Evolutionary conservation across 1,140 invertebrate species (phyloP).

Genomic region (Papilio helenus): DNA sequence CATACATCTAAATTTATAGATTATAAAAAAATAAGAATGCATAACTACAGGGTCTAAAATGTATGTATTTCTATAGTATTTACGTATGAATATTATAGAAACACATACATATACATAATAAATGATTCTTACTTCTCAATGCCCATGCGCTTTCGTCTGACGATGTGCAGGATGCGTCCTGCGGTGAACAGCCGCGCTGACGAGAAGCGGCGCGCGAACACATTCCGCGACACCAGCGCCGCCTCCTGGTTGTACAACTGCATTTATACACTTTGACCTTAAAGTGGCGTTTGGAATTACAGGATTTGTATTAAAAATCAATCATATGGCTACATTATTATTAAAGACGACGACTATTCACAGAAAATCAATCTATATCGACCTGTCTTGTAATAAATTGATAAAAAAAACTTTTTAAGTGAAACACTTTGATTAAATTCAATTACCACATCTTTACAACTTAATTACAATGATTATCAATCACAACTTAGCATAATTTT

Average conservation of each 20-base stretch:
- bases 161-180: constrained; percentile 89
- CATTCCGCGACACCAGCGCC: constrained; percentile 85
- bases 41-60: too few relatives aligned
- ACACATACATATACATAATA: neutral
- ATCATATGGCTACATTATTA: neutral
- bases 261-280: neutral
- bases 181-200: constrained; percentile 87
- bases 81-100: neutral
- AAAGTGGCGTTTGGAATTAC: neutral
- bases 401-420: too few relatives aligned
- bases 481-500: neutral
- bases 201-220: constrained; percentile 87
- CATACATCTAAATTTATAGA: neutral
- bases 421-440: neutral
- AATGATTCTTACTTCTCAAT: constrained; percentile 84
- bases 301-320: neutral
- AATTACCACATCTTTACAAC: neutral
- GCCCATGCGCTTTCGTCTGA: constrained; percentile 86
- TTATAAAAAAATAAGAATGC: too few relatives aligned
- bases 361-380: too few relatives aligned
- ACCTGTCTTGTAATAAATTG: too few relatives aligned
- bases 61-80: neutral
- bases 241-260: constrained; percentile 81
- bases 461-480: neutral
- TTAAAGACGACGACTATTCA: too few relatives aligned